Evolutionary conservation across 64 coral and sea anemone species (phyloP).

Genomic region (Catalaphyllia jardinei): DNA sequence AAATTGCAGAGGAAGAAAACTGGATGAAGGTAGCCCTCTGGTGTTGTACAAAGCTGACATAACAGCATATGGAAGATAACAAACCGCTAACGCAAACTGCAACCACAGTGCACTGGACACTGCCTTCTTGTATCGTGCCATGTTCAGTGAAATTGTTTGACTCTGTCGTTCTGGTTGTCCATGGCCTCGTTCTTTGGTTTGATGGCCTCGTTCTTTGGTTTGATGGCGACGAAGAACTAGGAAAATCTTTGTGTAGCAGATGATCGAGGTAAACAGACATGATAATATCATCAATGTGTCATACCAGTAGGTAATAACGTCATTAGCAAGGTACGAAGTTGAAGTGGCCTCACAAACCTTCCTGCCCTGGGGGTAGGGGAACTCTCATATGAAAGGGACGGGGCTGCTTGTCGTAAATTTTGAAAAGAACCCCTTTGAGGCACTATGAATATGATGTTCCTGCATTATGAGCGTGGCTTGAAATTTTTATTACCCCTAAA

Average conservation of each 20-base stretch:
- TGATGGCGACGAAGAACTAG: not conserved
- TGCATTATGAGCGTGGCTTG: no score
- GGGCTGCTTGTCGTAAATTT: no score
- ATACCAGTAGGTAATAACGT: not conserved
- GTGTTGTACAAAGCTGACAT: not conserved
- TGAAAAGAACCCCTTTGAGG: no score
- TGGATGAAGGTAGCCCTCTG: not conserved
- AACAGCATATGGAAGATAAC: not conserved
- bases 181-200: not conserved
- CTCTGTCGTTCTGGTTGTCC: not conserved
- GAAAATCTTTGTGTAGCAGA: not conserved
- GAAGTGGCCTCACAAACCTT: not conserved
- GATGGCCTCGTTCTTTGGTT: not conserved
- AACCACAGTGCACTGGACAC: not conserved
- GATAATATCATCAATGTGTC: not conserved
- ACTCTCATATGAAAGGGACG: no score
- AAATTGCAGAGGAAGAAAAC: not conserved
- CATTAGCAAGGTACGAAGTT: not conserved
- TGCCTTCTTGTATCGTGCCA: not conserved
- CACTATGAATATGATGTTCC: no score
- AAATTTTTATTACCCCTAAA: no score
- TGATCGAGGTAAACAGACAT: not conserved
- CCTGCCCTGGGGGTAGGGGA: no score
- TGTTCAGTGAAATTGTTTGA: not conserved
- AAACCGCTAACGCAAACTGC: not conserved